Evolutionary conservation across 1,140 invertebrate species (phyloP), one percentile per base, ranked within the genome.

Genomic region (Proales similis): DNA sequence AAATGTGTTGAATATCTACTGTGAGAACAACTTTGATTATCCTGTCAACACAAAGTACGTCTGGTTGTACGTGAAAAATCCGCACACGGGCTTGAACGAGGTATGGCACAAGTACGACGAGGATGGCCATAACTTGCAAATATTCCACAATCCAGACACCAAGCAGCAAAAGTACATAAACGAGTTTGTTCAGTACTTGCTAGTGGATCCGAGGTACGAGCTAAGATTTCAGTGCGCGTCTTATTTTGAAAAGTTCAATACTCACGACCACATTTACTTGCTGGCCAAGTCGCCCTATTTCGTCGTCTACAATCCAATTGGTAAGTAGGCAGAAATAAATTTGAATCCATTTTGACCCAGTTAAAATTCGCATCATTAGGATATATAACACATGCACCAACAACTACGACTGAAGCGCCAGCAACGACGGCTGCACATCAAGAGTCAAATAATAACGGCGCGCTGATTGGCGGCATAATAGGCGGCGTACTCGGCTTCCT

Each of bases 41-140:
- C 51, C 51, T 4, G 19, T 24, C 11, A 20, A 39, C 19, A 26
- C 22, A 11, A 36, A 42, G 17, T 17, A 30, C 30, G 51, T 57
- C 20, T 57, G 51, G 51, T 22, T 57, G 12, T 42, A 57, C 32
- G 29, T 57, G 20, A 29, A 42, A 7, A 57, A 57, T 42, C 36
- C 51, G 20, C 5, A n/a, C 26, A n/a, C 51, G 1, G 27, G 22
- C 12, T 22, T 24, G 32, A 9, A 30, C 7, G 51, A 57, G 45
- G 45, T 26, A 26, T 57, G 51, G 51, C 36, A 57, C 24, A 57
- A 57, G 20, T 6, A 42, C 4, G 51, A 57, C 20, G 26, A 29
- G 3, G 38, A 38, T 14, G 24, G 30, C 19, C 26, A 57, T 9
- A 42, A 39, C 24, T 53, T 39, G 38, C 33, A 57, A 57, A 42